Conservation (phyloP, 2,797 vertebrate genomes). For the Eutrigla gurnardus region DNA sequence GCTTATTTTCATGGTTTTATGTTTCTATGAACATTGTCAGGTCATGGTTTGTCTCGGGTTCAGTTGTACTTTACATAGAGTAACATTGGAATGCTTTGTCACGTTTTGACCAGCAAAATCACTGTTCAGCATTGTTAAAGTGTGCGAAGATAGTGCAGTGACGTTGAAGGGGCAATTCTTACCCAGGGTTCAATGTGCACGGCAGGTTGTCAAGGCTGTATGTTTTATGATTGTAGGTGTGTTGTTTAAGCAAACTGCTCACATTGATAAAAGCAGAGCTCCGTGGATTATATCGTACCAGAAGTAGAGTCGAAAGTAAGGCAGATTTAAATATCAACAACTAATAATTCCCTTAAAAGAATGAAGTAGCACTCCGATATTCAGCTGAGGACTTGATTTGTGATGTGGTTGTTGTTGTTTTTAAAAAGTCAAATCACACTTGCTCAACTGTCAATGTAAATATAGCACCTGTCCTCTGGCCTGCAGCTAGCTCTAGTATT, state of each 20-base stretch:
- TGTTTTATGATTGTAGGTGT: constrained; percentile 32
- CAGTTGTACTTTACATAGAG: constrained; percentile 21
- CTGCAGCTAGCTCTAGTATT: neutral
- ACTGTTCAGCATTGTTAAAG: constrained; percentile 24
- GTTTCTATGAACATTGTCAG: constrained; percentile 48
- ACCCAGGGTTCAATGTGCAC: constrained; percentile 58
- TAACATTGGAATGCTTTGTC: neutral
- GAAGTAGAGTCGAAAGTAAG: neutral
- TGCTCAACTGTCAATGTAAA: constrained; percentile 2
- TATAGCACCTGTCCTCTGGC: neutral
- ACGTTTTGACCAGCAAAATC: constrained; percentile 25
- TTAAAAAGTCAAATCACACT: neutral
- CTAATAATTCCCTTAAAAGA: neutral
- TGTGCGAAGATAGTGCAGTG: constrained; percentile 35
- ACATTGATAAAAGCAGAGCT: neutral
- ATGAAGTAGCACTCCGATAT: neutral
- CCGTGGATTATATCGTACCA: constrained; percentile 10
- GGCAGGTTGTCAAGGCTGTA: constrained; percentile 20
- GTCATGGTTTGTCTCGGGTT: constrained; percentile 31
- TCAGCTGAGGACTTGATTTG: neutral
- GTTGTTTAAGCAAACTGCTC: constrained; percentile 36
- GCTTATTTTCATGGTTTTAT: constrained; percentile 12
- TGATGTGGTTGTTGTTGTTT: neutral
- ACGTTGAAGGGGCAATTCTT: constrained; percentile 17
- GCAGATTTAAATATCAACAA: neutral